Evolutionary conservation across 2,888 invertebrate genomes (phyloP).

Genomic region (Stramonita haemastoma): DNA sequence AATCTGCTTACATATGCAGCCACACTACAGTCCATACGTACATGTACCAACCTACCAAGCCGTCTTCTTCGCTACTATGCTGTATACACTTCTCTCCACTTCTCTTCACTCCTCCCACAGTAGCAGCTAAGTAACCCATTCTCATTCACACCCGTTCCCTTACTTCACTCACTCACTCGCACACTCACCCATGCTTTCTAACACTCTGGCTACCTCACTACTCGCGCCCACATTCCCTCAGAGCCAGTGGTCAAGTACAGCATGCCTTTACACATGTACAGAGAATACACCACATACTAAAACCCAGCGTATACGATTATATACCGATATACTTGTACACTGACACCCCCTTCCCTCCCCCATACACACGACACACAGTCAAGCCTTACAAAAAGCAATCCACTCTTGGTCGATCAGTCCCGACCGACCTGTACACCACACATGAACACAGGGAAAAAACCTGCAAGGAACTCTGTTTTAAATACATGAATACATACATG

Average conservation of each 20-base stretch:
- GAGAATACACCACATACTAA: conserved; percentile 2
- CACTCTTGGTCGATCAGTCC: not conserved
- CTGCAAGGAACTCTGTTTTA: not conserved
- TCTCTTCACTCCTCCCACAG: too few species aligned
- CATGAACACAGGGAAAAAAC: conserved; percentile 4
- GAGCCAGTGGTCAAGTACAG: not conserved
- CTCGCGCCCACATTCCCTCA: not conserved
- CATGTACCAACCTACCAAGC: too few species aligned
- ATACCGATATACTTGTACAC: not conserved
- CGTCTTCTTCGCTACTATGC: too few species aligned
- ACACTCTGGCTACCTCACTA: not conserved
- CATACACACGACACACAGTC: not conserved
- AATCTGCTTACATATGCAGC: too few species aligned
- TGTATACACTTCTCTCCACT: too few species aligned
- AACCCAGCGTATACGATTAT: not conserved
- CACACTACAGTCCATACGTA: too few species aligned
- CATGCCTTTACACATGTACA: not conserved
- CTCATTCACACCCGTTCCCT: too few species aligned
- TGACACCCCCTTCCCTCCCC: not conserved
- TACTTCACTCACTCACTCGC: too few species aligned
- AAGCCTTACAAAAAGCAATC: not conserved
- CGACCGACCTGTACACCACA: not conserved
- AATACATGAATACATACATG: not conserved
- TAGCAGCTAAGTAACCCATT: too few species aligned
- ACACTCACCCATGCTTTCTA: too few species aligned